Base-by-base conservation (phyloP, 2,888 invertebrate species). In the Synergus japonicus region DNA sequence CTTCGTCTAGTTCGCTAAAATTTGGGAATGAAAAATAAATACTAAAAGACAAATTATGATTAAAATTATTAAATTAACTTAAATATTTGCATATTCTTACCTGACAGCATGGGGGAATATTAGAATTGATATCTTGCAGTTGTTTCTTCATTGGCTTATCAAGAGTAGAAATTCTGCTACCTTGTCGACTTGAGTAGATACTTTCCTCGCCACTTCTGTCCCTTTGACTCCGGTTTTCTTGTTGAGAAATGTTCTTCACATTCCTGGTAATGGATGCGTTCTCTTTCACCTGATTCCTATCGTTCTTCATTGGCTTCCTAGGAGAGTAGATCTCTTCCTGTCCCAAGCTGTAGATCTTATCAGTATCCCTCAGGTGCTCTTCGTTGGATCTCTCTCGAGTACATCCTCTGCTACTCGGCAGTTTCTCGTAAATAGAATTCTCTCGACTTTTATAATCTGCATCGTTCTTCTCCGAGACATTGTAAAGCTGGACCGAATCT, bases 311-410 rank as follows among this genome's bases (percentile, higher is more conserved):
- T 63, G 76, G 79, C 44, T 79, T 80, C 4, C 81, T 83, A 3
- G 78, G 66, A 18, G 76, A 44, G 46, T 83, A 81, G 18, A 80
- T 76, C 9, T 89, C 88, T 2, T 89, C 89, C n/a, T 87, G 80
- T 2, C 80, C 87, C 15, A 90, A 79, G 76, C 86, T 88, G 43
- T 87, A 89, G 76, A 92, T 92, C 78, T 92, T 91, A 65, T 92
- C 91, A 0, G 82, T 89, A 54, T 92, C 89, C 46, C 87, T 87
- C 54, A 92, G 89, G 69, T 88, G 90, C 2, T 90, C 85, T 37
- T 88, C 86, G 67, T 88, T 84, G 3, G 77, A 82, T 60, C 79
- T 86, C 1, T n/a, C 43, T 7, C 65, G 69, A 58, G 76, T 85
- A 15, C 12, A n/a, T 15, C 12, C 18, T 76, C 76, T 83, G 77